phyloP scores from a whole-genome alignment of 2,888 invertebrate genomes.

The Caenorhabditis sp. region DNA sequence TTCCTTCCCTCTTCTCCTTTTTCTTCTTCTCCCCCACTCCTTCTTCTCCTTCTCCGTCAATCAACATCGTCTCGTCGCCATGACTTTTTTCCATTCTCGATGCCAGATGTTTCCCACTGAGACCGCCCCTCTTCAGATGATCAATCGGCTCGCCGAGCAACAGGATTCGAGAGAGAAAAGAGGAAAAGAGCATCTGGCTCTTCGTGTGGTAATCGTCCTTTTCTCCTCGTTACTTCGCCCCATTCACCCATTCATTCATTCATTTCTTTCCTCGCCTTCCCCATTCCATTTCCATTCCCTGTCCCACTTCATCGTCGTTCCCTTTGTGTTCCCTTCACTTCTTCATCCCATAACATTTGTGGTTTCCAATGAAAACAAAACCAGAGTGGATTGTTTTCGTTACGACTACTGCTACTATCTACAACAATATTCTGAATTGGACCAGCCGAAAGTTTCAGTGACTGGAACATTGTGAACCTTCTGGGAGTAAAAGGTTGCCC shows the following conservation, averaged over 20 bases:
- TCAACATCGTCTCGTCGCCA: no score
- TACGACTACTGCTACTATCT: no score
- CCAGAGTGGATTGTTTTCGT: neutral
- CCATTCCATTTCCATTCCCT: neutral
- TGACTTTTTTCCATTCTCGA: neutral
- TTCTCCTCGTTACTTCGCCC: constrained; percentile 1
- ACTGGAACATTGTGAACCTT: neutral
- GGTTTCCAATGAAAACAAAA: constrained; percentile 2
- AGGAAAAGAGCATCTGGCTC: constrained; percentile 3
- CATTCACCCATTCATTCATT: constrained; percentile 15
- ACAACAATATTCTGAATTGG: no score
- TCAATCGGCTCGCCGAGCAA: constrained; percentile 23
- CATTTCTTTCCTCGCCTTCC: constrained; percentile 2
- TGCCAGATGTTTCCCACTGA: neutral
- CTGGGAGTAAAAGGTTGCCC: neutral
- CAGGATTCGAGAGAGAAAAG: neutral
- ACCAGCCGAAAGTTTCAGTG: no score
- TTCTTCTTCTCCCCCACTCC: neutral
- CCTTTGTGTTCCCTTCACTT: neutral
- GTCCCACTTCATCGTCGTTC: constrained; percentile 1
- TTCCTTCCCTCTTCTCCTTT: constrained; percentile 2
- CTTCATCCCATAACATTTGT: neutral
- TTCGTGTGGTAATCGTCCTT: constrained; percentile 12
- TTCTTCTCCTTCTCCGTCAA: neutral
- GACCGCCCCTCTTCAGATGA: constrained; percentile 2